Base-by-base conservation (phyloP, 2,113 vertebrate genomes). In the Sylvia atricapilla region DNA sequence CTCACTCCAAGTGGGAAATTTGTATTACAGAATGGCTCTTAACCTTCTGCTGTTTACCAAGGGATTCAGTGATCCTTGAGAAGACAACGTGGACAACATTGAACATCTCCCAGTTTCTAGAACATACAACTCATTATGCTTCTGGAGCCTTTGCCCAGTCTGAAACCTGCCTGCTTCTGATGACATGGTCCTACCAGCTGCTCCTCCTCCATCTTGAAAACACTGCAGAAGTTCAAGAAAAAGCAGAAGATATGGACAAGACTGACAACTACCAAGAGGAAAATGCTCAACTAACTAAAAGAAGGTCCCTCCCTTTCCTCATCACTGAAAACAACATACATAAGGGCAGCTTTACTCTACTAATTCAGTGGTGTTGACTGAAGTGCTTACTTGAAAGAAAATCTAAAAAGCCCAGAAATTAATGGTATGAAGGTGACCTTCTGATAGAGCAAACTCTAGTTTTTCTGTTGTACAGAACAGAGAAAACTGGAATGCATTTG, bases 51-150 rank as follows among this genome's bases (percentile, higher is more conserved):
- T 49, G 6, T 55, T 64, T 19, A 62, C 63, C 62, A 37, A 47
- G 28, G 59, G 0, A 5, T 31, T 41, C 11, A 22, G 16, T 27
- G 30, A 39, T 53, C 22, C 55, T 77, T 58, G 55, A 67, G 59
- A 79, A 76, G 59, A 60, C 0, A 4, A 24, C 2, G 3, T 6
- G 10, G 43, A 46, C 0, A 0, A 8, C 55, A 33, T 3, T 53
- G 21, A 83, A 56, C 23, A 18, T 9, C 60, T 80, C 22, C 8
- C 13, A 33, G 13, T 74, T 89, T 90, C 27, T 70, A 55, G 30
- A 24, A 30, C 43, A 27, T 7, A 46, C 22, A 62, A 33, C 7
- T 35, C 63, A 6, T 11, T 33, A 17, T 31, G 7, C 9, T 39
- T 59, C 37, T 0, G 0, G 33, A 79, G 31, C 14, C 35, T 68